Conservation (phyloP, 2,888 invertebrate species). For the Phyllotreta cruciferae region DNA sequence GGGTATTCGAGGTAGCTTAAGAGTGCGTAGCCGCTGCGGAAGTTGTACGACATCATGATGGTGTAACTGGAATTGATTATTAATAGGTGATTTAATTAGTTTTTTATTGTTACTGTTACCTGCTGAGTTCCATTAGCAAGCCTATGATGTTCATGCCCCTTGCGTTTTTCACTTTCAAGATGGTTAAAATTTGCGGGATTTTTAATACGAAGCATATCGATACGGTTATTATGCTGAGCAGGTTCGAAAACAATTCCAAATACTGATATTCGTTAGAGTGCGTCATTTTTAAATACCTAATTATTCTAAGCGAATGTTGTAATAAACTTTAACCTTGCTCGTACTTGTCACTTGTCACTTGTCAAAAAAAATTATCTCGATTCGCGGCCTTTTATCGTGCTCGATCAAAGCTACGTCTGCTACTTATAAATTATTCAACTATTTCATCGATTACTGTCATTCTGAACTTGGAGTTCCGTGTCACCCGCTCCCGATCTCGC, state of each 20-base stretch:
- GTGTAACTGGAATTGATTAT: constrained; percentile 71
- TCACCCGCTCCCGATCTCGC: background rate
- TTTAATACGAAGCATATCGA: constrained; percentile 79
- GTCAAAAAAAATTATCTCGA: no score
- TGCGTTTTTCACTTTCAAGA: constrained; percentile 70
- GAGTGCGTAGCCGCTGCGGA: constrained; percentile 73
- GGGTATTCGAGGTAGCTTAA: constrained; percentile 87
- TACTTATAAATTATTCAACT: background rate
- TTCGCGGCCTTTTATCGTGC: no score
- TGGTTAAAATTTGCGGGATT: constrained; percentile 80
- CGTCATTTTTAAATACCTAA: constrained; percentile 8
- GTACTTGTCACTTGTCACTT: no score
- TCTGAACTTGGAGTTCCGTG: constrained; percentile 14
- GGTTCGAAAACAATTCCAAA: constrained; percentile 58
- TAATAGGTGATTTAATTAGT: constrained; percentile 9
- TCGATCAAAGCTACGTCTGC: no score
- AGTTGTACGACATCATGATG: constrained; percentile 83
- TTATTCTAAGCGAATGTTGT: background rate
- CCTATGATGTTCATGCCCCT: constrained; percentile 73
- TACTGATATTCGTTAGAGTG: constrained; percentile 5
- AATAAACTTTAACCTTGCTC: no score
- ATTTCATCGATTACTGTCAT: background rate
- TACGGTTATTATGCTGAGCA: constrained; percentile 78
- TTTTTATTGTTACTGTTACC: constrained; percentile 60
- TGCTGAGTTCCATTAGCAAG: constrained; percentile 72